Evolutionary conservation across 2,888 invertebrate species (phyloP).

Genomic region (Onchidella celtica): DNA sequence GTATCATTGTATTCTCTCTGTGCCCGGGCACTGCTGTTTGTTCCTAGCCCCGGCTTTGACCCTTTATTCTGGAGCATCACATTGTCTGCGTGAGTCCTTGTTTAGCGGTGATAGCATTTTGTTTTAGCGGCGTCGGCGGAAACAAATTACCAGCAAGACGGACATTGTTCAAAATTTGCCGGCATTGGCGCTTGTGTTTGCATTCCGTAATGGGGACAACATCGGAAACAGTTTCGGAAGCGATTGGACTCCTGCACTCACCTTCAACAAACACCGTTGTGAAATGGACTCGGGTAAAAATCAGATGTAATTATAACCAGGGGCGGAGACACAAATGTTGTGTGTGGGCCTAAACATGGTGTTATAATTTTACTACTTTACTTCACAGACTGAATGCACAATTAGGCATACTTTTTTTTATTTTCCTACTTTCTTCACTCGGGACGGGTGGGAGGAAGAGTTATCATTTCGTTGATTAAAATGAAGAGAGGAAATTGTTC

Average conservation of each 20-base stretch:
- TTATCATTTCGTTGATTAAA: too few species aligned
- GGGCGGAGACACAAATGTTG: too few species aligned
- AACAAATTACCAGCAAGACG: slow-evolving; percentile 39
- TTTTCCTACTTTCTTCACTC: too few species aligned
- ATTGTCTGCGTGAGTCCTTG: background rate
- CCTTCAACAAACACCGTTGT: slow-evolving; percentile 17
- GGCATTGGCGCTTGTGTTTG: slow-evolving; percentile 17
- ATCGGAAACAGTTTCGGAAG: slow-evolving; percentile 29
- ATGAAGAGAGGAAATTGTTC: too few species aligned
- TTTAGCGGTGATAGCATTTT: slow-evolving; percentile 19
- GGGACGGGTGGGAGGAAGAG: too few species aligned
- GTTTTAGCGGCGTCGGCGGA: slow-evolving; percentile 16
- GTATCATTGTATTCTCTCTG: too few species aligned
- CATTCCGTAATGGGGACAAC: slow-evolving; percentile 27
- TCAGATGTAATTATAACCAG: slow-evolving; percentile 15
- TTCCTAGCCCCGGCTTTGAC: background rate
- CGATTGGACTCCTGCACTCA: slow-evolving; percentile 14
- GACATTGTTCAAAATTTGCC: slow-evolving; percentile 16
- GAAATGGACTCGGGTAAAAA: background rate
- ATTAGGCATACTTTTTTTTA: too few species aligned
- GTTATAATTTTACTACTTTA: too few species aligned
- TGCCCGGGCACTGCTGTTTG: too few species aligned
- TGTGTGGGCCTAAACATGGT: too few species aligned
- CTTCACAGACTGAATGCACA: too few species aligned
- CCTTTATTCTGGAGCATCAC: background rate